Evolutionary conservation across 2,888 invertebrate species (phyloP), one percentile per base, ranked within the genome.

Genomic region (Aporophyla nigra): DNA sequence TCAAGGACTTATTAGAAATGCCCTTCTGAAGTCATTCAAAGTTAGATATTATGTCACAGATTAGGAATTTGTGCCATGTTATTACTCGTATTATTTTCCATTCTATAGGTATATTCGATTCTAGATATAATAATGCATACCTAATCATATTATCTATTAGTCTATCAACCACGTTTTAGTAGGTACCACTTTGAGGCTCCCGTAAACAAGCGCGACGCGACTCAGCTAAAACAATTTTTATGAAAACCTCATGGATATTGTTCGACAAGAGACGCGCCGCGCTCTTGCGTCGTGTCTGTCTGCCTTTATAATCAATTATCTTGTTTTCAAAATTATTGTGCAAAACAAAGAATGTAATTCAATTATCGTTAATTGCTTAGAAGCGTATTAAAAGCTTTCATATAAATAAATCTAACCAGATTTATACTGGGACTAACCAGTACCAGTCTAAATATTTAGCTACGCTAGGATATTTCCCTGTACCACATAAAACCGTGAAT

Each of bases 1-100:
- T 46, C 43, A 12, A 46, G 43, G 33, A 33, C 33, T 33, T 33
- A 33, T 33, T 33, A n/a, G n/a, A 10, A 46, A 12, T 46, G 12
- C 2, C 43, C 10, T 46, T 46, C 43, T 46, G 12, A 46, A 65
- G 24, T 14, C 10, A 43, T 70, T 40, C 46, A 69, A 68, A 33
- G 7, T 16, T 49, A 24, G 16, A 14, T 40, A 77, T 78, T 49
- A 67, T 56, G 78, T 78, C 40, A 78, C 14, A 54, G 49, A 21
- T 27, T 5, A 43, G 21, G 58, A 70, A 76, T 76, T 71, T 58
- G 43, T 51, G 51, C 21, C 43, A 46, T 46, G 10, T 46, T 46
- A 46, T 10, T 12, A 46, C 10, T 12, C 43, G 43, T 46, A 10
- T 12, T 46, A 33, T 46, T 46, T 46, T 46, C 10, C 1, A 46